Conservation (phyloP, 2,797 vertebrate genomes). For the Acanthornis magna region DNA sequence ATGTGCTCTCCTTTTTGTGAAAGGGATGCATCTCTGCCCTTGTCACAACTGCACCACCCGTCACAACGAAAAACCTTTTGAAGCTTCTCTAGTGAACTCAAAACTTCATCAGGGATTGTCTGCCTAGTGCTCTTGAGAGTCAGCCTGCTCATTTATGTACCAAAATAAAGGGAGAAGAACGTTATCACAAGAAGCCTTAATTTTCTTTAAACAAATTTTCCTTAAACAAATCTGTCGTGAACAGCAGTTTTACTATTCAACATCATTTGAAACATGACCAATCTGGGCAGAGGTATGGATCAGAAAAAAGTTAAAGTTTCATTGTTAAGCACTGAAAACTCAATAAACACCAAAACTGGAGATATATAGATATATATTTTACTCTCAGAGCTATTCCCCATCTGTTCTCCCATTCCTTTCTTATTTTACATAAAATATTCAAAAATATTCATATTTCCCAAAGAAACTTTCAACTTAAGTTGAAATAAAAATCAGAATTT, state of each 20-base stretch:
- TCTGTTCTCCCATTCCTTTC: conserved; percentile 33
- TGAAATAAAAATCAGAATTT: conserved; percentile 18
- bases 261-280: neutral
- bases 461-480: conserved; percentile 23
- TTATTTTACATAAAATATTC: conserved; percentile 61
- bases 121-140: neutral
- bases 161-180: neutral
- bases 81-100: neutral
- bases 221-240: neutral
- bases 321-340: neutral
- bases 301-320: neutral
- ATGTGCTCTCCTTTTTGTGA: neutral
- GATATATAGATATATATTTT: neutral
- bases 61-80: neutral
- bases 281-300: neutral
- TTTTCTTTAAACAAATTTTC: neutral
- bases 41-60: neutral
- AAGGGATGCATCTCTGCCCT: neutral
- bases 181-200: neutral
- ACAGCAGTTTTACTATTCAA: neutral
- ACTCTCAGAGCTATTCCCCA: conserved; percentile 16
- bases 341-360: neutral
- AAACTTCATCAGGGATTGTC: neutral
- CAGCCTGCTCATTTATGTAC: neutral
- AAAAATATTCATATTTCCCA: conserved; percentile 33